These are phyloP conservation scores for Cantharis flavilabris DNA, from an alignment of 2,888 invertebrate species.

Conservation along the genomic window DNA sequence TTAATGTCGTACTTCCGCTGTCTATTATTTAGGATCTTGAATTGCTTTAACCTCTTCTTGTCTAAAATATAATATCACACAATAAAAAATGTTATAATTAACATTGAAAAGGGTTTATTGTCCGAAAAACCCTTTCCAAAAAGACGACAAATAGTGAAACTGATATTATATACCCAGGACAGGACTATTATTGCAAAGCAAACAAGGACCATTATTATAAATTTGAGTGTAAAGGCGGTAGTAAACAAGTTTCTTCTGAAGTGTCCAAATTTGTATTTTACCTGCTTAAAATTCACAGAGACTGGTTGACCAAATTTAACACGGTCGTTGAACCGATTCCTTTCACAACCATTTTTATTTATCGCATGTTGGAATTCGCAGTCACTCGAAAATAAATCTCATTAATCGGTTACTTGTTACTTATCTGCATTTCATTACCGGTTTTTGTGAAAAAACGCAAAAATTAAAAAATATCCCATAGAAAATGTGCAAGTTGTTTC, in stretches of 20 bases:
- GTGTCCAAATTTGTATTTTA: not conserved
- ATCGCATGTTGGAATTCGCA: constrained; percentile 11
- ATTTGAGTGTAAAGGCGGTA: not conserved
- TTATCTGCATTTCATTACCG: not conserved
- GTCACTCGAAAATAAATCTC: constrained; percentile 5
- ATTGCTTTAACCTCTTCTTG: not conserved
- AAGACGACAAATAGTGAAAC: not conserved
- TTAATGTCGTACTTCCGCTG: not conserved
- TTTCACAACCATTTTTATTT: constrained; percentile 21
- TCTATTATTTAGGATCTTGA: not conserved
- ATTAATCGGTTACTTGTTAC: not conserved
- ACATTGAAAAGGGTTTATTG: not conserved
- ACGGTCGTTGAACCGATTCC: constrained; percentile 28
- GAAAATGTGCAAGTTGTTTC: not conserved
- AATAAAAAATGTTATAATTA: not conserved
- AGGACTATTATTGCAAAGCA: not conserved
- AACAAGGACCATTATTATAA: not conserved
- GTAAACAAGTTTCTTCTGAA: not conserved
- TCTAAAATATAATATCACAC: not conserved
- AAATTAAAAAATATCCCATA: not conserved
- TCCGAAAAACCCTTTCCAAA: not conserved
- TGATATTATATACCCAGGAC: not conserved
- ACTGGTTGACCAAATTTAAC: constrained; percentile 26
- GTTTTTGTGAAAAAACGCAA: not conserved
- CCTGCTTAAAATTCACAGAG: constrained; percentile 1